Percentiles rank a stretch among this genome's conserved stretches.
Conservation (phyloP, 1,140 invertebrate genomes). For the Drosophila cardini region DNA sequence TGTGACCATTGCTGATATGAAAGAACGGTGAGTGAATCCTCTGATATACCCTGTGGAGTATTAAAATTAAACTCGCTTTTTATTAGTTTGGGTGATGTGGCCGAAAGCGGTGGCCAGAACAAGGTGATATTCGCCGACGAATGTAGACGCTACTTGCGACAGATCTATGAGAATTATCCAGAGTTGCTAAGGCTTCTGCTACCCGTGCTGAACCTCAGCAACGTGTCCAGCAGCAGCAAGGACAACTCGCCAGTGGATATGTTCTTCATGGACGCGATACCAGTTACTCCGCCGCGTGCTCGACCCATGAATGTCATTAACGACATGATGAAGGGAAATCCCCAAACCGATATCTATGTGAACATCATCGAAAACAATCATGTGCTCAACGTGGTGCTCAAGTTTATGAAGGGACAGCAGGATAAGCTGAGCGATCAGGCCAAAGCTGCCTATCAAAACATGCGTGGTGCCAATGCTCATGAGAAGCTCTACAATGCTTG, state of each 20-base stretch:
- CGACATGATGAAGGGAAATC: conserved; percentile 91
- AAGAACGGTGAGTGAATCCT: conserved; percentile 63
- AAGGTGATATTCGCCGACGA: conserved; percentile 86
- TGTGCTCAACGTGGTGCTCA: conserved; percentile 88
- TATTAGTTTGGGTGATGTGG: conserved; percentile 45
- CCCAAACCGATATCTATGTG: conserved; percentile 91
- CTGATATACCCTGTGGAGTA: background rate
- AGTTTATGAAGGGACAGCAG: conserved; percentile 85
- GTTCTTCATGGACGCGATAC: conserved; percentile 94
- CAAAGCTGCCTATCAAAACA: conserved; percentile 85
- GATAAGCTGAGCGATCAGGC: conserved; percentile 85
- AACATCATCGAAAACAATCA: conserved; percentile 88
- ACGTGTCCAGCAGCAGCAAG: conserved; percentile 42
- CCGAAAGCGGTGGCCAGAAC: conserved; percentile 62
- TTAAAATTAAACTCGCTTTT: background rate
- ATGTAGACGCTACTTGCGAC: conserved; percentile 89
- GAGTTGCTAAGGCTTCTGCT: conserved; percentile 89
- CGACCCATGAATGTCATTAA: conserved; percentile 91
- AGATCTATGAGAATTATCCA: conserved; percentile 92
- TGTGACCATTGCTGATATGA: conserved; percentile 82
- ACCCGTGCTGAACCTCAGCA: conserved; percentile 88
- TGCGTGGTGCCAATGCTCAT: conserved; percentile 87
- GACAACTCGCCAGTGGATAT: conserved; percentile 91
- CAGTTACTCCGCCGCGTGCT: conserved; percentile 94
- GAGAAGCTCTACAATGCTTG: conserved; percentile 91